Conservation (phyloP, 1,140 invertebrate species). For the Drosophila erecta region DNA sequence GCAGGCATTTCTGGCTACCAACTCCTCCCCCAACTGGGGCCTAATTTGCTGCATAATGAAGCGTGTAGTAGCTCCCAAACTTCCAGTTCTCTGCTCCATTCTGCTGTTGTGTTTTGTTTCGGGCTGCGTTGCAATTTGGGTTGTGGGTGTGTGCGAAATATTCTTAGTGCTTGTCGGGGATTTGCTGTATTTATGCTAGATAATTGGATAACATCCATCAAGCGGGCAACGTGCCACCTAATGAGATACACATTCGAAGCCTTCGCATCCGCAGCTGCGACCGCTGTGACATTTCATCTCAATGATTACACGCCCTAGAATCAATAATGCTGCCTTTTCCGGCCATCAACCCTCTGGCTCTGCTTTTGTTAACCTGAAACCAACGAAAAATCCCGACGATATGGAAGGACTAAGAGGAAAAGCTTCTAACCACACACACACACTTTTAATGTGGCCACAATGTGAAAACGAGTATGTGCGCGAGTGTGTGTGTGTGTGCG, state of each 20-base stretch:
- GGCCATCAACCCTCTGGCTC: conserved; percentile 36
- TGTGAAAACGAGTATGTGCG: conserved; percentile 1
- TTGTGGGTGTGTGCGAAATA: conserved; percentile 8
- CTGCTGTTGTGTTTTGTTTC: conserved; percentile 45
- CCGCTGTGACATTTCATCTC: conserved; percentile 45
- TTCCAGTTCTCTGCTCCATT: not conserved
- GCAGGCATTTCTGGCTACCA: conserved; percentile 14
- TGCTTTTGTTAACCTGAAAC: conserved; percentile 77
- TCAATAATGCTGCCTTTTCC: conserved; percentile 18
- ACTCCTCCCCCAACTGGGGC: conserved; percentile 40
- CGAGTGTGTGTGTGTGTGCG: conserved; percentile 32
- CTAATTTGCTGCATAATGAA: conserved; percentile 83
- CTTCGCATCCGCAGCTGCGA: conserved; percentile 22
- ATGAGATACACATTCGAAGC: conserved; percentile 21
- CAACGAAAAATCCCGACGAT: conserved; percentile 56
- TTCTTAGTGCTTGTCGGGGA: conserved; percentile 8
- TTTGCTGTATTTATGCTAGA: conserved; percentile 25
- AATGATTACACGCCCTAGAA: conserved; percentile 28
- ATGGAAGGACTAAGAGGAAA: conserved; percentile 2
- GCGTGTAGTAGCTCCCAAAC: conserved; percentile 49
- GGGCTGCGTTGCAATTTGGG: conserved; percentile 35
- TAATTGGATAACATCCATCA: conserved; percentile 48
- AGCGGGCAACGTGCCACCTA: conserved; percentile 7
- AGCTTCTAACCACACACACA: conserved; percentile 42
- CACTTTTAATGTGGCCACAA: conserved; percentile 64